Evolutionary conservation across 37 sponge, comb jelly and placozoan genomes (phyloP).

Genomic region (Theonella swinhoei): DNA sequence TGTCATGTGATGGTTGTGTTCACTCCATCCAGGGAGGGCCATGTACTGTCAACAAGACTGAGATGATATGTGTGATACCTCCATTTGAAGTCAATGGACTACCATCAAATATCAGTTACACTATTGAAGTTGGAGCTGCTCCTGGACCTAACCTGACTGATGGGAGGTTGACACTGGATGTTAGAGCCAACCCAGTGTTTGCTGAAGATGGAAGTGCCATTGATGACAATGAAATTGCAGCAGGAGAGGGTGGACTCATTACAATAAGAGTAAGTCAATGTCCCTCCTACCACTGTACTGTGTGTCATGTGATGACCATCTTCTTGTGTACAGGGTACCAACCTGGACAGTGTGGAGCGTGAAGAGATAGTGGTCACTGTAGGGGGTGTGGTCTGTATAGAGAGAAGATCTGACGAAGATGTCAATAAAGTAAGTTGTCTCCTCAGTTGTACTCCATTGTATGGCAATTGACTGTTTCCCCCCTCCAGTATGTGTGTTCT

Average conservation of each 20-base stretch:
- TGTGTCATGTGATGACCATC: neutral
- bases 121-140: constrained; percentile 27
- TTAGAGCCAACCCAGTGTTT: neutral
- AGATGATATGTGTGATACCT: no score
- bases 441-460: neutral
- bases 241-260: neutral
- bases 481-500: neutral
- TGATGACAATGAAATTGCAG: neutral
- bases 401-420: neutral
- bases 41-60: no score
- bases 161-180: neutral
- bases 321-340: constrained; percentile 32
- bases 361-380: constrained; percentile 36
- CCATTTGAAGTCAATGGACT: no score
- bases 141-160: constrained; percentile 12
- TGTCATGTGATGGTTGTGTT: no score
- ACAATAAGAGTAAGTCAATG: neutral
- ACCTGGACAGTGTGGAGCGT: constrained; percentile 30
- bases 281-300: no score
- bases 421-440: neutral
- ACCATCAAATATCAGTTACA: constrained; percentile 29
- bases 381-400: constrained; percentile 16
- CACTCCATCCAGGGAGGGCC: no score
- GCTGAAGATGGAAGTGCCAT: neutral
- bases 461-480: neutral